Evolutionary conservation across 2,888 invertebrate genomes (phyloP).

Genomic region (Anoplius nigerrimus): DNA sequence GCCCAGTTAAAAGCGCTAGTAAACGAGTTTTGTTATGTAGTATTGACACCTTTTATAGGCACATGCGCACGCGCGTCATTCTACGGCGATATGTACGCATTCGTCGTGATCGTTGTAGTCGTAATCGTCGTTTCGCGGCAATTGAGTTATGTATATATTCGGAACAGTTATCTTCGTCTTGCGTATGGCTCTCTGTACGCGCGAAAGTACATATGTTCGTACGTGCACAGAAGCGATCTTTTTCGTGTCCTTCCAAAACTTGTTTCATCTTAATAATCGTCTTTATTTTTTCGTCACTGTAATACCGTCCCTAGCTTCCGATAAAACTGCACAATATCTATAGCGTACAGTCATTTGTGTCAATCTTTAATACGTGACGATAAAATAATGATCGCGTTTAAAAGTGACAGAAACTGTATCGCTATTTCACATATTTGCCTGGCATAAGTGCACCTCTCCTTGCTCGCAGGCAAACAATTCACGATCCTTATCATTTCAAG

Average conservation of each 20-base stretch:
- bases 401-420: conserved; percentile 41
- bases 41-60: conserved; percentile 12
- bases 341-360: conserved; percentile 42
- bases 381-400: conserved; percentile 44
- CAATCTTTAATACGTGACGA: conserved; percentile 32
- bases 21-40: conserved; percentile 55
- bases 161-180: conserved; percentile 1
- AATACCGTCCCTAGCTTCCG: conserved; percentile 27
- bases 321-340: conserved; percentile 49
- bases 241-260: too few relatives aligned
- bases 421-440: conserved; percentile 41
- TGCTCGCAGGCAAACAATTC: conserved; percentile 33
- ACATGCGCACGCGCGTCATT: conserved; percentile 36
- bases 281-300: too few relatives aligned
- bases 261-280: too few relatives aligned
- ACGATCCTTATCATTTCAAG: conserved; percentile 38
- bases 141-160: conserved; percentile 34
- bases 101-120: too few relatives aligned
- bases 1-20: conserved; percentile 34
- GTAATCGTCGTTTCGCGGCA: conserved; percentile 35
- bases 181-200: too few relatives aligned
- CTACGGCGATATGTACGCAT: too few relatives aligned
- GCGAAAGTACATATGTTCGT: too few relatives aligned
- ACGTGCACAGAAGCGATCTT: too few relatives aligned
- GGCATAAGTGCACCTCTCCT: conserved; percentile 43